phyloP scores from a whole-genome alignment of 2,113 vertebrate genomes.

The Centropus bengalensis region DNA sequence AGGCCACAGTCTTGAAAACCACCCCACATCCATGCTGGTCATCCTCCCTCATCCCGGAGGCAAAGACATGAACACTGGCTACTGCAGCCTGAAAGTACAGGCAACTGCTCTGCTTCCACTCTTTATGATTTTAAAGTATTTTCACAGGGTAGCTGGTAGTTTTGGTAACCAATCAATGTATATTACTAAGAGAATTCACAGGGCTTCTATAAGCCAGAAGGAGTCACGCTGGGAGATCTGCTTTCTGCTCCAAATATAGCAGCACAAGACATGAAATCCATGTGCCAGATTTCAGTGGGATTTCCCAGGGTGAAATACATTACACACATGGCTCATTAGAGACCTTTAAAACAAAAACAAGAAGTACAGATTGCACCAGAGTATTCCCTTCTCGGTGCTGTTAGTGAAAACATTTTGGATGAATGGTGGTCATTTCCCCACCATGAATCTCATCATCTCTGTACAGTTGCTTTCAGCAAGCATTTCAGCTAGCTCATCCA shows the following conservation, averaged over 20 bases:
- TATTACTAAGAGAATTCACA: slow-evolving; percentile 54
- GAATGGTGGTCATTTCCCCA: slow-evolving; percentile 34
- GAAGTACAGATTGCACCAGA: slow-evolving; percentile 25
- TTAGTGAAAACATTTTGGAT: slow-evolving; percentile 25
- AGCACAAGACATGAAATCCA: slow-evolving; percentile 28
- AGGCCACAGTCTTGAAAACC: background rate
- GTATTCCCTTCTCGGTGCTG: slow-evolving; percentile 14
- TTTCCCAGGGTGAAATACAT: slow-evolving; percentile 61
- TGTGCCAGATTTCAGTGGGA: slow-evolving; percentile 67
- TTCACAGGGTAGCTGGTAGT: slow-evolving; percentile 26
- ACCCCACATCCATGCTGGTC: background rate
- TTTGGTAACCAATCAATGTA: slow-evolving; percentile 34
- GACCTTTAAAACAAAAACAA: slow-evolving; percentile 49
- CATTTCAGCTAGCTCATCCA: background rate
- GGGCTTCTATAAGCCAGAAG: slow-evolving; percentile 56
- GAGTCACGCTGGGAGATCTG: slow-evolving; percentile 58
- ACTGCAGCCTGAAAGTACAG: background rate
- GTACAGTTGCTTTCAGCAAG: background rate
- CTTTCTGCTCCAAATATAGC: slow-evolving; percentile 63
- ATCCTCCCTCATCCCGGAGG: background rate
- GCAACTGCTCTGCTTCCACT: background rate
- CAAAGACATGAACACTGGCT: rapidly evolving
- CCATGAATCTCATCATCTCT: background rate
- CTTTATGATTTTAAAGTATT: background rate
- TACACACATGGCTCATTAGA: slow-evolving; percentile 58